phyloP scores from a whole-genome alignment of 1,140 invertebrate species.

The Orussus abietinus region DNA sequence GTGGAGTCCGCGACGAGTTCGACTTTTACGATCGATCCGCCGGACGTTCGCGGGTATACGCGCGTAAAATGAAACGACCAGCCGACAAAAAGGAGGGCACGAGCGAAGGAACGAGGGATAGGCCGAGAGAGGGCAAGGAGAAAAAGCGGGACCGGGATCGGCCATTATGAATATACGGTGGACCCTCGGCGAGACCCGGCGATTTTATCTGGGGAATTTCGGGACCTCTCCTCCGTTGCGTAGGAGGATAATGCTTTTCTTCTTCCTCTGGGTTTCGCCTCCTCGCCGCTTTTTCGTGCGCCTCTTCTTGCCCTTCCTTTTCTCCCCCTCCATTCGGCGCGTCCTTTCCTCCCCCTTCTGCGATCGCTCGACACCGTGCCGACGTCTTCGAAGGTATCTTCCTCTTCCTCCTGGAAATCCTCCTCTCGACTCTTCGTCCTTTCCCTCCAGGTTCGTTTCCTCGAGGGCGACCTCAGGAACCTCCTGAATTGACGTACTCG shows the following conservation, averaged over 20 bases:
- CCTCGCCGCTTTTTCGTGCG: slow-evolving; percentile 15
- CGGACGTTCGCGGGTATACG: too few relatives aligned
- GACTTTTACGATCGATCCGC: too few relatives aligned
- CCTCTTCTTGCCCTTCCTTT: slow-evolving; percentile 13
- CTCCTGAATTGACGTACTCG: too few relatives aligned
- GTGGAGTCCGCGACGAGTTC: too few relatives aligned
- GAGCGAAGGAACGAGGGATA: not conserved
- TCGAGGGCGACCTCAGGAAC: too few relatives aligned
- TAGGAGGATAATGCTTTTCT: slow-evolving; percentile 33
- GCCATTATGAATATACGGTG: slow-evolving; percentile 43
- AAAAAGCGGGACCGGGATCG: slow-evolving; percentile 21
- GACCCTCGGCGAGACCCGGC: slow-evolving; percentile 24
- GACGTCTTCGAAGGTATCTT: too few relatives aligned
- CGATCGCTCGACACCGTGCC: too few relatives aligned
- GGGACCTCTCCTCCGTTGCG: slow-evolving; percentile 26
- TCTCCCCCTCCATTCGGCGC: slow-evolving; percentile 14
- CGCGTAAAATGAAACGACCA: too few relatives aligned
- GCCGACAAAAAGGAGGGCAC: too few relatives aligned
- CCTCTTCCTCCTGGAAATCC: too few relatives aligned
- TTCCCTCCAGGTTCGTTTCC: too few relatives aligned
- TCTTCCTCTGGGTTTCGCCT: slow-evolving; percentile 21
- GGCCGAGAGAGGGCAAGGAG: slow-evolving; percentile 5
- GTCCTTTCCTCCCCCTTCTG: slow-evolving; percentile 16
- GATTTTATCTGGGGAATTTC: slow-evolving; percentile 47
- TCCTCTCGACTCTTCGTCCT: too few relatives aligned